A percentile compares a stretch with the other conserved stretches of the same genome.
phyloP scores from a whole-genome alignment of 2,888 invertebrate genomes.

The Leptopilina syphax region DNA sequence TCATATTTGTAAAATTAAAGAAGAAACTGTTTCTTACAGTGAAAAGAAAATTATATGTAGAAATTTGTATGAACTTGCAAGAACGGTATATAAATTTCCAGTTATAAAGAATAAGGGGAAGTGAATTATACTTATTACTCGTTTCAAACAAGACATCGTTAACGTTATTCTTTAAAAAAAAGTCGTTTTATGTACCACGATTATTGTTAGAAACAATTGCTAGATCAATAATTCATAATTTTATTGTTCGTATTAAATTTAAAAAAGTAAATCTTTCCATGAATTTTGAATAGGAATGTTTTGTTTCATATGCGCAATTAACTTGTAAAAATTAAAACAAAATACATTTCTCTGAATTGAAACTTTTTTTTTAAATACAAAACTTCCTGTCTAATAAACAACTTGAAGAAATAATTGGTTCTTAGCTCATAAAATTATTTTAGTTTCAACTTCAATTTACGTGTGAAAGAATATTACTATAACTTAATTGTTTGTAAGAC shows the following conservation, averaged over 20 bases:
- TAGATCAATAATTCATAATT: too few species aligned
- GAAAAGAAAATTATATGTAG: too few species aligned
- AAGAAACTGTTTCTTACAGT: not conserved
- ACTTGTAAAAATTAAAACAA: not conserved
- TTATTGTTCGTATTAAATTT: too few species aligned
- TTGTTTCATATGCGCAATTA: not conserved
- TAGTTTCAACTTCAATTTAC: not conserved
- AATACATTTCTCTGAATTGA: not conserved
- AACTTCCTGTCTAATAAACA: not conserved
- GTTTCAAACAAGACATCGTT: too few species aligned
- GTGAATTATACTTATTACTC: too few species aligned
- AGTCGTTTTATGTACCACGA: too few species aligned
- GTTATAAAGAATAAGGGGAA: too few species aligned
- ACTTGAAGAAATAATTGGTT: not conserved
- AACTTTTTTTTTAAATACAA: not conserved
- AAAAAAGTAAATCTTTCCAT: too few species aligned
- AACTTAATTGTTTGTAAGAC: not conserved
- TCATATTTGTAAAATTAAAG: not conserved
- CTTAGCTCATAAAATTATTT: conserved; percentile 11
- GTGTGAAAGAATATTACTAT: conserved; percentile 1
- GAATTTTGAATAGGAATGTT: not conserved
- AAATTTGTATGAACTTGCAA: too few species aligned
- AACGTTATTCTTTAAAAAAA: too few species aligned
- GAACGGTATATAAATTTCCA: too few species aligned
- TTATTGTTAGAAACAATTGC: too few species aligned